Percentiles rank a stretch among this genome's conserved stretches.
Conservation (phyloP, 37 sponge, comb jelly and placozoan species). For the Cliona cf. orientalis region DNA sequence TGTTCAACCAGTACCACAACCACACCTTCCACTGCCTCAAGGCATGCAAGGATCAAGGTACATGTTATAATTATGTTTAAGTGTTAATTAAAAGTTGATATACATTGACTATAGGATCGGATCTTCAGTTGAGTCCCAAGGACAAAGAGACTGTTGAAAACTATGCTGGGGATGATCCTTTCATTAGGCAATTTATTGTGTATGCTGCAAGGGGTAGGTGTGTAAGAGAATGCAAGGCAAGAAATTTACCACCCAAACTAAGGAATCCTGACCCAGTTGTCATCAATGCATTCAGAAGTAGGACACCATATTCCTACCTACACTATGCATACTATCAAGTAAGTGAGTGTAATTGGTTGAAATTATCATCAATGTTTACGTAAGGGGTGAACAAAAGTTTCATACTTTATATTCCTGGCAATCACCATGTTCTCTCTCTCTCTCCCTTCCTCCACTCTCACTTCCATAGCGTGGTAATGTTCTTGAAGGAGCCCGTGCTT, state of each 20-base stretch:
- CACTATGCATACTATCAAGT: slow-evolving; percentile 81
- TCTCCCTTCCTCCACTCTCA: not conserved
- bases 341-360: not conserved
- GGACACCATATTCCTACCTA: slow-evolving; percentile 60
- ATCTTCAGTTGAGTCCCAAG: slow-evolving; percentile 7
- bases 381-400: not conserved
- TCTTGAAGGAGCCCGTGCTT: slow-evolving; percentile 53
- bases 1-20: slow-evolving; percentile 62
- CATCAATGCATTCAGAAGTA: slow-evolving; percentile 1
- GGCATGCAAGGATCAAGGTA: slow-evolving; percentile 44
- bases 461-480: slow-evolving; percentile 24
- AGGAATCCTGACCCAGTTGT: slow-evolving; percentile 36
- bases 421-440: too few relatives aligned
- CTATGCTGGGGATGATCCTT: slow-evolving; percentile 3
- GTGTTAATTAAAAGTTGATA: not conserved
- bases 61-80: not conserved
- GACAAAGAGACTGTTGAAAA: slow-evolving; percentile 8
- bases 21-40: slow-evolving; percentile 52
- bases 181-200: slow-evolving; percentile 29
- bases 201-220: slow-evolving; percentile 50
- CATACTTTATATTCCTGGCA: not conserved
- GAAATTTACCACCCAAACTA: slow-evolving; percentile 18
- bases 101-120: not conserved
- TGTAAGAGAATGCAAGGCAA: slow-evolving; percentile 55
- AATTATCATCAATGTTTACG: not conserved